Evolutionary conservation across 2,888 invertebrate species (phyloP), one percentile per base, ranked within the genome.

Genomic region (Synanthedon tipuliformis): DNA sequence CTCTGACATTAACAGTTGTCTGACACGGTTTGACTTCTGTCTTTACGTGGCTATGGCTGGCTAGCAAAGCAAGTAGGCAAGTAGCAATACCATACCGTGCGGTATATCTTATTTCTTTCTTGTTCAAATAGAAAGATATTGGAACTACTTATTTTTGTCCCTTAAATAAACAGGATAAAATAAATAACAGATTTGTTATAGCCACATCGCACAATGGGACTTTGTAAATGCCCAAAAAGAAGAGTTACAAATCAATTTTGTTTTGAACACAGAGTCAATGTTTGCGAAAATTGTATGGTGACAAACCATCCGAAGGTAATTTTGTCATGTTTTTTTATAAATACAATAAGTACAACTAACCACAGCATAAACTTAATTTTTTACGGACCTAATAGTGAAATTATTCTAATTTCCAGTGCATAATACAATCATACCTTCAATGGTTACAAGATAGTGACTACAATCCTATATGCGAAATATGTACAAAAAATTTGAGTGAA

Each of bases 381-480:
- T 13, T 40, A 18, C 27, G 40, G 8, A 1, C 27, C 27, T n/a
- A 50, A n/a, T 50, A 50, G 13, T 23, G 8, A 45, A 40, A n/a
- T 15, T 52, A n/a, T 53, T 63, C 54, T 59, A 58, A 51, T 61
- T 90, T 91, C 56, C 82, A 99, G 98, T 99, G 99, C 78, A 94
- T 99, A 63, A 97, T 99, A 54, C 97, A 98, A 83, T 98, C 98
- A 0, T 99, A 99, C 85, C 88, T 98, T 51, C 94, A 97, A 78
- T 99, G 99, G 99, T 89, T 99, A 56, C 95, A 98, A 84, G 99
- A 99, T 83, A 96, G 97, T 75, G 98, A 99, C 81, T 99, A 96
- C 84, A 95, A 95, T 78, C 95, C 98, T 15, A 92, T 94, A 65
- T 99, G 99, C 81, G 92, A 93, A 65, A 87, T 99, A 54, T 99